Conservation (phyloP, 35 echinoderm and acorn worm species). For the Patiria miniata region DNA sequence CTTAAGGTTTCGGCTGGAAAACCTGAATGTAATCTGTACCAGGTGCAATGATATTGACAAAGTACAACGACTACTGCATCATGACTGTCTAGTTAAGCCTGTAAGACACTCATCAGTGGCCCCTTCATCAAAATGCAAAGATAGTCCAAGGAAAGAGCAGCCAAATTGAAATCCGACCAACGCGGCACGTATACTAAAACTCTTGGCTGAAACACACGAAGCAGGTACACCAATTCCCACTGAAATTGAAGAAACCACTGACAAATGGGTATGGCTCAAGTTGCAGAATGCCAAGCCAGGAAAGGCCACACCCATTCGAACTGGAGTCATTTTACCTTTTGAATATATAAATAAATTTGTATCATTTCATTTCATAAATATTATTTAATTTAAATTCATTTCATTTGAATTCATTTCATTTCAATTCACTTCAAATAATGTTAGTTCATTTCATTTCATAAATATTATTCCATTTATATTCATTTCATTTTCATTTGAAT, state of each 20-base stretch:
- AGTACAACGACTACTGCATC: background rate
- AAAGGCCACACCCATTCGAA: background rate
- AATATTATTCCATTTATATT: too few relatives aligned
- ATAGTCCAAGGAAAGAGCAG: background rate
- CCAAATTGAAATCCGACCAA: background rate
- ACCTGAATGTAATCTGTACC: background rate
- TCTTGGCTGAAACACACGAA: background rate
- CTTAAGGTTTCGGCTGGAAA: background rate
- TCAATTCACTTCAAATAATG: too few relatives aligned
- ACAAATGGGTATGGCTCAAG: constrained; percentile 12
- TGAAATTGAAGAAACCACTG: background rate
- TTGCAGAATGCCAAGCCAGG: background rate
- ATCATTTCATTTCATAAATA: too few relatives aligned
- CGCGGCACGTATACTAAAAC: background rate
- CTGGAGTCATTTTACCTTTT: too few relatives aligned
- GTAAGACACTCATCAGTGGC: background rate
- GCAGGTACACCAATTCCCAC: background rate
- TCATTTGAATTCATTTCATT: too few relatives aligned
- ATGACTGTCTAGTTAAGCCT: background rate
- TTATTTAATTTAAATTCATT: too few relatives aligned
- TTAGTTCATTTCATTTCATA: too few relatives aligned
- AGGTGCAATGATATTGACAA: background rate
- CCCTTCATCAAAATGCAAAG: background rate
- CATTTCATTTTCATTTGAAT: too few relatives aligned
- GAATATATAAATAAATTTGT: too few relatives aligned